Percentiles rank a stretch among this genome's conserved stretches.
Evolutionary conservation across 2,888 invertebrate genomes (phyloP).

Genomic region (Eutolmus rufibarbis): DNA sequence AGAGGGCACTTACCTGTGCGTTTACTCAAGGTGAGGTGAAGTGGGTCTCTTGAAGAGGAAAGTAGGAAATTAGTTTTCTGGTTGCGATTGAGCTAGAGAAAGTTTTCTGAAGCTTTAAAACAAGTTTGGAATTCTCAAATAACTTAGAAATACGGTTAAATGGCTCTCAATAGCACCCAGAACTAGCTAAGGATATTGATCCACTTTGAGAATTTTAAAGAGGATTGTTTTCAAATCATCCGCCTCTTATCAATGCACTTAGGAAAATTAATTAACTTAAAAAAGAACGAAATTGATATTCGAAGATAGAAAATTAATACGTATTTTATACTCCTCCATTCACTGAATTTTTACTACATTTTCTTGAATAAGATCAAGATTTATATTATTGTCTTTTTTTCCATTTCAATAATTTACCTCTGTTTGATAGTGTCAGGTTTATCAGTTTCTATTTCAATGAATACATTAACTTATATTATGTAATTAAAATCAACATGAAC

Average conservation of each 20-base stretch:
- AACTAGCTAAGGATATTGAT: background rate
- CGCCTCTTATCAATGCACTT: background rate
- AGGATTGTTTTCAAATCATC: background rate
- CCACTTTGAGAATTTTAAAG: background rate
- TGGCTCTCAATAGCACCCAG: background rate
- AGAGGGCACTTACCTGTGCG: background rate
- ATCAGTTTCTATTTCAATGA: too few species aligned
- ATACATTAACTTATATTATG: too few species aligned
- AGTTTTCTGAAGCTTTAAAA: background rate
- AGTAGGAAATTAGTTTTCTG: background rate
- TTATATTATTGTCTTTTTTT: too few species aligned
- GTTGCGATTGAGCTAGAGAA: background rate
- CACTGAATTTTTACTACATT: background rate
- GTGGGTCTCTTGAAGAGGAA: background rate
- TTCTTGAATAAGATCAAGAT: too few species aligned
- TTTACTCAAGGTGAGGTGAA: background rate
- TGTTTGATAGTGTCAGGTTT: too few species aligned
- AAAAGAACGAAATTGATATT: background rate
- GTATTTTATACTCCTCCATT: background rate
- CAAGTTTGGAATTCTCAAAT: background rate
- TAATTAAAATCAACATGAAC: too few species aligned
- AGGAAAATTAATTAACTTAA: background rate
- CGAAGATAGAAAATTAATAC: background rate
- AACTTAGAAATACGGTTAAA: background rate
- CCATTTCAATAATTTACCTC: too few species aligned